A percentile compares a stretch with the other conserved stretches of the same genome.
Evolutionary conservation across 2,797 vertebrate species (phyloP).

Genomic region (Pampus argenteus): DNA sequence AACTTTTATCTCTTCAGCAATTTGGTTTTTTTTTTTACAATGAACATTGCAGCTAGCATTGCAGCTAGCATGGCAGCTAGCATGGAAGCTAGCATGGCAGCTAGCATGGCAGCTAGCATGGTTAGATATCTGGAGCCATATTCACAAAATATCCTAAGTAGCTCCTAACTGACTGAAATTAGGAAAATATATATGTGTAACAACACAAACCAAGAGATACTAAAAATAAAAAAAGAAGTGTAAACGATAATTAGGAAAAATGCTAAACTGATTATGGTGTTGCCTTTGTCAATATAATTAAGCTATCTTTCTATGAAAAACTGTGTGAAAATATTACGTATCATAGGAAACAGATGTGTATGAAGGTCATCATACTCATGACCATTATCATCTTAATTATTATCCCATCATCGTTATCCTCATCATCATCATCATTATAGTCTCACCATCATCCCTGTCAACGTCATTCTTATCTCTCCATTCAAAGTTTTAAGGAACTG

Average conservation of each 20-base stretch:
- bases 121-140: no score
- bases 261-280: background rate
- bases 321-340: background rate
- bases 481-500: constrained; percentile 20
- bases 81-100: no score
- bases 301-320: background rate
- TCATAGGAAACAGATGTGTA: constrained; percentile 29
- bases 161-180: no score
- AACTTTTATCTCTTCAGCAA: no score
- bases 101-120: no score
- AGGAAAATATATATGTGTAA: no score
- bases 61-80: no score
- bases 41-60: background rate
- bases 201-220: no score
- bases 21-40: background rate
- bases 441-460: constrained; percentile 28
- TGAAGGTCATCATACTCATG: constrained; percentile 41
- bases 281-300: background rate
- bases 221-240: no score
- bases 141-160: no score
- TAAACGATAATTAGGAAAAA: no score
- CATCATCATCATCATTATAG: constrained; percentile 42
- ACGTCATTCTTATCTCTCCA: constrained; percentile 24
- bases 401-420: constrained; percentile 49
- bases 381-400: constrained; percentile 60